A percentile compares a stretch with the other conserved stretches of the same genome.
Conservation (phyloP, 2,888 invertebrate species). For the Alviniconcha strummeri region DNA sequence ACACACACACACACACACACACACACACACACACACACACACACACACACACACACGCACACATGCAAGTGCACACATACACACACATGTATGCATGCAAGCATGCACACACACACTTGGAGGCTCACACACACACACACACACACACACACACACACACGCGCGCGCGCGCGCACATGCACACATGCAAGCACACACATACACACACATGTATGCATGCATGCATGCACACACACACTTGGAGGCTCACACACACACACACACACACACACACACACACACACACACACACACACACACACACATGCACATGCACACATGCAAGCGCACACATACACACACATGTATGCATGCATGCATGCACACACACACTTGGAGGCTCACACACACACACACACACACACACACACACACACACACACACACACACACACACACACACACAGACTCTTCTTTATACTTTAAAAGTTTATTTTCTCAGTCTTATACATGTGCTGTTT, state of each 20-base stretch:
- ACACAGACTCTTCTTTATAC: too few relatives aligned
- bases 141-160: not conserved
- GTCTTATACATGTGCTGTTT: too few relatives aligned
- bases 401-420: not conserved
- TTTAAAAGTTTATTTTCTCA: too few relatives aligned
- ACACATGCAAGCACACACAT: not conserved
- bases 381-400: conserved; percentile 6
- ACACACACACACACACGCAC: not conserved
- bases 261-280: conserved; percentile 12
- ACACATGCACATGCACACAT: not conserved
- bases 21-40: not conserved
- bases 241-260: not conserved
- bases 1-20: too few relatives aligned
- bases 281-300: conserved; percentile 3
- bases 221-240: not conserved
- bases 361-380: too few relatives aligned
- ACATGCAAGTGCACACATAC: not conserved
- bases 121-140: not conserved
- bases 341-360: too few relatives aligned
- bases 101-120: not conserved
- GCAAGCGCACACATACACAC: too few relatives aligned
- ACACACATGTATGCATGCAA: not conserved
- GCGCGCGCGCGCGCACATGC: not conserved
- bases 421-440: too few relatives aligned
- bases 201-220: not conserved